Conservation (phyloP, 2,888 invertebrate species). For the Toxonevra muliebris region DNA sequence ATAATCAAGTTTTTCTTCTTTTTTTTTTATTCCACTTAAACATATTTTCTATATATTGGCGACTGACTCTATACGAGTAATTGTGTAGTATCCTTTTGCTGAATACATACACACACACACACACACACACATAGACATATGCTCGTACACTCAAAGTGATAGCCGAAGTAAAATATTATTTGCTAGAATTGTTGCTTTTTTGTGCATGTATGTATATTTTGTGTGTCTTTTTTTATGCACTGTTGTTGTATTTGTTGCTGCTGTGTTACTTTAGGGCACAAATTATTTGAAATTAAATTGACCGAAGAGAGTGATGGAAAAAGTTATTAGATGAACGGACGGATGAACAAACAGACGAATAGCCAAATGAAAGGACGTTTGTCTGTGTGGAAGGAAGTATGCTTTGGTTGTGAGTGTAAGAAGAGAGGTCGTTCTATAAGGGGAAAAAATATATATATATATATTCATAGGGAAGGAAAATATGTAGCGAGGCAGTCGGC, state of each 20-base stretch:
- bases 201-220: conserved; percentile 7
- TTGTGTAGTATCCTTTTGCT: background rate
- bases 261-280: conserved; percentile 13
- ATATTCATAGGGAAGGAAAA: no score
- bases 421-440: no score
- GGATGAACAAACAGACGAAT: no score
- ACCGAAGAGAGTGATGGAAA: conserved; percentile 40
- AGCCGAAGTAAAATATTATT: conserved; percentile 14
- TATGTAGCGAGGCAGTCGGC: no score
- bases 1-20: conserved; percentile 61
- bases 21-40: no score
- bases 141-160: conserved; percentile 49
- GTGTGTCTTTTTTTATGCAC: conserved; percentile 42
- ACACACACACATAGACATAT: conserved; percentile 39
- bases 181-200: conserved; percentile 8
- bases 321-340: no score
- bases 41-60: no score
- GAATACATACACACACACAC: background rate
- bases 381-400: no score
- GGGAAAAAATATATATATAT: no score
- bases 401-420: no score
- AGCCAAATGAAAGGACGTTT: no score
- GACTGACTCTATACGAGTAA: no score
- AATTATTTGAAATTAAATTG: conserved; percentile 56
- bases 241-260: background rate